Base-by-base conservation (phyloP, 2,797 vertebrate species). In the Merluccius polli region DNA sequence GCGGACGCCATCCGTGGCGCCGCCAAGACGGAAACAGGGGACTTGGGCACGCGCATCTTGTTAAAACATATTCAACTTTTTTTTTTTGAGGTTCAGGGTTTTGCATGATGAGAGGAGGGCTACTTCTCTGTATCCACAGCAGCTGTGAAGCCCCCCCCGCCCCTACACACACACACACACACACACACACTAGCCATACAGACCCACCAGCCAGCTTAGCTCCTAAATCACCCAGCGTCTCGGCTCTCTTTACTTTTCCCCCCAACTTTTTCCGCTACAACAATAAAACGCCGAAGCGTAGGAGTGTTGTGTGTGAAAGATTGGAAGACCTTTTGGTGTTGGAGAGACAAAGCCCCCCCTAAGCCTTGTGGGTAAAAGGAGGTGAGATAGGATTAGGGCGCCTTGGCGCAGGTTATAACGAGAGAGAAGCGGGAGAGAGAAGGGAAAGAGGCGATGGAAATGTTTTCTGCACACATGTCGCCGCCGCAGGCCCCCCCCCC, bases 281-380 rank as follows among this genome's bases (percentile, higher is more conserved):
- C 59, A 65, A 65, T 12, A 27, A 27, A 24, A 65, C n/a, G 27
- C 59, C 13, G 59, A 59, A 24, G 52, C 52, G 52, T n/a, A 7
- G 59, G 59, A 65, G 59, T 65, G 59, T 65, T 24, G n/a, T 65
- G 36, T 38, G 59, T 65, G 59, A 65, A 27, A 27, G 59, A 65
- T 65, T 27, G 59, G 59, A 65, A 27, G 8, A 65, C n/a, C 24
- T 24, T 65, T 65, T 65, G 24, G 59, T 27, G 59, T n/a, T 27
- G 59, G 59, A 4, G 24, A 65, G 59, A 16, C 59, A 65, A 27
- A 65, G 59, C 59, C 59, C 59, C 36, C 36, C 59, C 3, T 59
- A 65, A 65, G 59, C 27, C 59, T 27, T 65, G 59, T 27, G 59
- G n/a, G n/a, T 27, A 65, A 65, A 27, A 65, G 24, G 59, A 27